Evolutionary conservation across 2,113 vertebrate genomes (phyloP), one percentile per base, ranked within the genome.

Genomic region (Actinemys pallida): DNA sequence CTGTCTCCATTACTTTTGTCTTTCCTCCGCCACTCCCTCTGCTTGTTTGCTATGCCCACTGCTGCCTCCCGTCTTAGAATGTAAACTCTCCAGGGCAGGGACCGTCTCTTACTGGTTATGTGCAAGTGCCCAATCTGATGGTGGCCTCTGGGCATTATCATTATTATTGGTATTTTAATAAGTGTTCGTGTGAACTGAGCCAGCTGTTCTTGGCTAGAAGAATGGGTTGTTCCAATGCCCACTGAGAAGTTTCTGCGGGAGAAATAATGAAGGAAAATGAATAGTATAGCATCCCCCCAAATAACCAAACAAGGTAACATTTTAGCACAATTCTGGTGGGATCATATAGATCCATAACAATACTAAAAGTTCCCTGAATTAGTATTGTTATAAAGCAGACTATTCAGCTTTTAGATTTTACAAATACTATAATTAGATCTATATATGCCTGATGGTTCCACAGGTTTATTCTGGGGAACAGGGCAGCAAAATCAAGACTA

Each of bases 141-240:
- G 87, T 91, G 89, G 53, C 47, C 84, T 88, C 53, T 92, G 72
- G 39, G 72, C 13, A 29, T 86, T 93, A 84, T 94, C 49, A 17
- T 31, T 84, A 69, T 86, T 95, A 92, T 93, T 92, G 90, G 45
- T 90, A 88, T 91, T 95, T 93, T 53, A 83, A 85, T 90, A 20
- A 88, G 72, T 65, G 62, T 81, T 72, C 50, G 19, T 57, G 96
- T 93, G 92, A 89, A 42, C 86, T 96, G 92, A 78, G 10, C 93
- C 42, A 47, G 13, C 42, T 78, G 8, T 90, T 65, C 85, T 94
- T 94, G 57, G 9, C 72, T 88, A 49, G 83, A 94, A 90, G 87
- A 84, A 94, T 35, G 53, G 53, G 12, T 59, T 95, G 90, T 53
- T 78, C 62, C 79, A 82, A 54, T 11, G n/a, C 8, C 19, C n/a